Evolutionary conservation across 2,113 vertebrate genomes (phyloP), one percentile per base, ranked within the genome.

Genomic region (Anolis sagrei): DNA sequence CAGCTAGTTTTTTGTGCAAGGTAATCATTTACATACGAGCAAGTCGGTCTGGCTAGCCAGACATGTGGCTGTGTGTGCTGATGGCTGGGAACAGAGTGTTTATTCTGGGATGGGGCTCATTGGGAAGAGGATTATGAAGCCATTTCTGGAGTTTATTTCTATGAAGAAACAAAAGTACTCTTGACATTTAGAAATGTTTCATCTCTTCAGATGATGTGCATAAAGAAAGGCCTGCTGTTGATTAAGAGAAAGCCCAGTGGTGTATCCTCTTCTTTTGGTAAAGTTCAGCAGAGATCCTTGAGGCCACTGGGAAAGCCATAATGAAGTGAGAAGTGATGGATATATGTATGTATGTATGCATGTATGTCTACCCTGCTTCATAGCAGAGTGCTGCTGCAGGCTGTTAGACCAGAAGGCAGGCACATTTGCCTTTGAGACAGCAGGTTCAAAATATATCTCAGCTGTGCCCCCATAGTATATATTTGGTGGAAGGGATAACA

Each of bases 181-280:
- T 61, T 84, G 73, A 76, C 61, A 76, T 76, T 84, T 64, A 49
- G 39, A 84, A 76, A 66, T 66, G 27, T 84, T 64, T 74, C 73
- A 48, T 84, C 29, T 66, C 51, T 73, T 74, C 76, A 58, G 36
- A 83, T 75, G 81, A 74, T 51, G 29, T 66, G 29, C 39, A 49
- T 76, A 64, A 66, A 72, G n/a, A n/a, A 51, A 84, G 66, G 68
- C 76, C 61, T 76, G 61, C n/a, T 84, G 29, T 76, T 66, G 64
- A 84, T 84, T 76, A 83, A 48, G 27, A 14, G 13, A 66, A 76
- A 19, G 73, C 29, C 39, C 73, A 76, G 73, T 3, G 5, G 82
- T 49, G 54, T 36, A 39, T 61, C 51, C 62, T 64, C 58, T 64
- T 82, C 49, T 29, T 75, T 76, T 76, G 58, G 66, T 76, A 76